These are phyloP conservation scores for Desmophyllum pertusum DNA, from an alignment of 92 coral and sea anemone genomes.

Conservation along the genomic window DNA sequence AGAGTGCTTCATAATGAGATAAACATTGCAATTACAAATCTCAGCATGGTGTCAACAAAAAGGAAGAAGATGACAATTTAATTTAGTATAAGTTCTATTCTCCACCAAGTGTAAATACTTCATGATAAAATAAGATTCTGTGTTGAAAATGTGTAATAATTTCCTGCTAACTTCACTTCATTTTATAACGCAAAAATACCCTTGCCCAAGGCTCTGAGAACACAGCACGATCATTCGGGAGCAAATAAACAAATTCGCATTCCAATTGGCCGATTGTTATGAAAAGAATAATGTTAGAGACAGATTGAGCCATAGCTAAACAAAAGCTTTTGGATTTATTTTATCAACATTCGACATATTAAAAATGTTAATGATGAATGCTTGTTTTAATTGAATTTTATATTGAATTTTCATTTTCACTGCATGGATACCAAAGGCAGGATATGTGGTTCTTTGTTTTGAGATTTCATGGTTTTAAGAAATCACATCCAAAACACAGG, in stretches of 20 bases:
- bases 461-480: neutral
- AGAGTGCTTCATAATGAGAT: neutral
- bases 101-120: too few relatives aligned
- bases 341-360: neutral
- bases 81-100: too few relatives aligned
- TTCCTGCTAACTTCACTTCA: neutral
- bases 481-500: neutral
- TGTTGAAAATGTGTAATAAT: neutral
- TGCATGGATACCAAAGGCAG: neutral
- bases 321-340: neutral
- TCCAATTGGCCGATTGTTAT: neutral
- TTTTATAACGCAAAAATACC: neutral
- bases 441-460: neutral
- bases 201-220: neutral
- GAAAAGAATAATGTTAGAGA: neutral
- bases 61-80: too few relatives aligned
- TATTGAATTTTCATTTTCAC: neutral
- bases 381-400: neutral
- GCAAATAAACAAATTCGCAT: neutral
- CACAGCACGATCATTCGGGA: neutral
- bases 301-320: neutral
- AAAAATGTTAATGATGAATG: conserved; percentile 22
- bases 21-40: conserved; percentile 5
- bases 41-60: neutral
- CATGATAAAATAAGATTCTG: neutral